phyloP scores from a whole-genome alignment of 2,113 vertebrate genomes.

The Actinemys pallida region DNA sequence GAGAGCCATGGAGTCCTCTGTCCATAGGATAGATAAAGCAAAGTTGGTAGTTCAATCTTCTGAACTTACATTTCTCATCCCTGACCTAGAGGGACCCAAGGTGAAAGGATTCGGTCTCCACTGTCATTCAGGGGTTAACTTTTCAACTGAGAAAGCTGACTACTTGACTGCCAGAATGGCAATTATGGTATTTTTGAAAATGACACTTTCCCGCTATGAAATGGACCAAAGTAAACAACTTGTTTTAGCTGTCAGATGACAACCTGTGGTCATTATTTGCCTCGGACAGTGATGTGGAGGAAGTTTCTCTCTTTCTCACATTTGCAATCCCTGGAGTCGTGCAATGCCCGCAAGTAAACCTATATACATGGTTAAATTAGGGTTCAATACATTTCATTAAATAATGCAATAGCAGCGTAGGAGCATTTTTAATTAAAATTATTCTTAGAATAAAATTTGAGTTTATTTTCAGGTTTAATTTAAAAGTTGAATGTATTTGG shows the following conservation, averaged over 20 bases:
- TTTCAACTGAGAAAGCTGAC: not conserved
- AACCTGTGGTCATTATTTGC: not conserved
- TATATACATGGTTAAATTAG: not conserved
- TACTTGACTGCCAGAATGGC: not conserved
- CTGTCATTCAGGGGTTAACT: not conserved
- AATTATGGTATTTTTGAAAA: not conserved
- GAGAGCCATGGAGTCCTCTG: not conserved
- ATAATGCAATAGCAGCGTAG: not conserved
- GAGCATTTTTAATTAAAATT: slow-evolving; percentile 29
- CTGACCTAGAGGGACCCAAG: not conserved
- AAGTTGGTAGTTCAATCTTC: not conserved
- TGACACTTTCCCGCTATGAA: not conserved
- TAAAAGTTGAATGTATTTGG: slow-evolving; percentile 58
- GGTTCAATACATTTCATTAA: not conserved
- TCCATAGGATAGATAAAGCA: not conserved
- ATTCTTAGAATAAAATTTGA: slow-evolving; percentile 20
- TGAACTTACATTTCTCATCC: not conserved
- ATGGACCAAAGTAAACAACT: not conserved
- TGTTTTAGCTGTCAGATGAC: not conserved
- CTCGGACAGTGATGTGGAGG: not conserved
- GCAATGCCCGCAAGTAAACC: not conserved
- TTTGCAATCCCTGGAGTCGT: not conserved
- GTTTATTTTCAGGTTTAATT: not conserved
- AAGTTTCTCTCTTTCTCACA: not conserved
- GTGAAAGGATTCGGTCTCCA: not conserved